Evolutionary conservation across 37 sponge, comb jelly and placozoan genomes (phyloP).

Genomic region (Dysidea cf. avara): DNA sequence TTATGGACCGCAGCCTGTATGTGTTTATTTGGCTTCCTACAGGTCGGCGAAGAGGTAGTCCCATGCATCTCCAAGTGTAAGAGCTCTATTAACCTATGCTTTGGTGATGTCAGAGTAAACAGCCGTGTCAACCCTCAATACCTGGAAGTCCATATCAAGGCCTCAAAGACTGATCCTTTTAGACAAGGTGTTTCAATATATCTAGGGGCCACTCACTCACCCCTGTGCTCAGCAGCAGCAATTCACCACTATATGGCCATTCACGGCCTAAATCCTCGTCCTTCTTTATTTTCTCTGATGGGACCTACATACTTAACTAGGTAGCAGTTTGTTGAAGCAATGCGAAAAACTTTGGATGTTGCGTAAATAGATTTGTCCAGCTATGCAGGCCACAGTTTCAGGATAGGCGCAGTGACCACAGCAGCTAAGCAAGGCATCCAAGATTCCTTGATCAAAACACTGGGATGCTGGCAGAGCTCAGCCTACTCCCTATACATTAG

Average conservation of each 20-base stretch:
- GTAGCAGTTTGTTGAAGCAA: constrained; percentile 2
- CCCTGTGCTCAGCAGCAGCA: too few relatives aligned
- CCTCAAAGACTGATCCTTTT: too few relatives aligned
- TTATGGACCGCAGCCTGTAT: constrained; percentile 33
- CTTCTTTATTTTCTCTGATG: too few relatives aligned
- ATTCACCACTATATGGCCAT: too few relatives aligned
- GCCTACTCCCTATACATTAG: constrained; percentile 22
- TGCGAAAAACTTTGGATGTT: neutral
- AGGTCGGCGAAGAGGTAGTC: constrained; percentile 14
- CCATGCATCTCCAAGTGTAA: neutral
- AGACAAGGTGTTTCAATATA: too few relatives aligned
- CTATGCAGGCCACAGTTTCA: constrained; percentile 30
- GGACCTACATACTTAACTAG: constrained; percentile 6
- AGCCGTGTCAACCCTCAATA: too few relatives aligned
- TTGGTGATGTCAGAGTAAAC: constrained; percentile 17
- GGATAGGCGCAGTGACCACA: constrained; percentile 33
- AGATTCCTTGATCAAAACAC: constrained; percentile 24
- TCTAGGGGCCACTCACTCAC: too few relatives aligned
- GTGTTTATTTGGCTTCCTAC: too few relatives aligned
- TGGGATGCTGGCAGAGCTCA: constrained; percentile 28
- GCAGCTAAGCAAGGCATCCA: constrained; percentile 13
- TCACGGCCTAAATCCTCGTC: too few relatives aligned
- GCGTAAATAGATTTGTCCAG: constrained; percentile 5
- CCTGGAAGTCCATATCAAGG: too few relatives aligned
- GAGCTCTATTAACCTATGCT: constrained; percentile 2